Percentiles rank a stretch among this genome's conserved stretches.
These are phyloP conservation scores for Cygnus buccinator DNA, from an alignment of 2,113 vertebrate species.

Conservation along the genomic window DNA sequence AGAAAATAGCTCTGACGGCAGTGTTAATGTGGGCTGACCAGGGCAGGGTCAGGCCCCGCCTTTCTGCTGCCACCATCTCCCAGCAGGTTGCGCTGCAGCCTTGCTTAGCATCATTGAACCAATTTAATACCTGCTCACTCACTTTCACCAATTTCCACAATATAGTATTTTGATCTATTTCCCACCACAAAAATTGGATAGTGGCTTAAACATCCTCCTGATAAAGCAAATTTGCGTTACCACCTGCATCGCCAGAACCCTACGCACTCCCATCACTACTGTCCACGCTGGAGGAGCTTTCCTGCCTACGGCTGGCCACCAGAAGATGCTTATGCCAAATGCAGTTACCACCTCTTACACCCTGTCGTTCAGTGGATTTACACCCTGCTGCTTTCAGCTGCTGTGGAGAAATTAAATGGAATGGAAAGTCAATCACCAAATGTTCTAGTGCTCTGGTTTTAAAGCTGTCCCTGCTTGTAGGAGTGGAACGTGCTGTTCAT, in stretches of 20 bases:
- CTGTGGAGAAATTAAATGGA: neutral
- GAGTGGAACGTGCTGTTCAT: neutral
- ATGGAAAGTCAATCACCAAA: neutral
- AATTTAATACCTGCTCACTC: fast-evolving
- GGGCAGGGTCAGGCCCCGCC: neutral
- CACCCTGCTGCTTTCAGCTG: neutral
- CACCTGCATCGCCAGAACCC: neutral
- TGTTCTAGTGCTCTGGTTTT: neutral
- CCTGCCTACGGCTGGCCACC: neutral
- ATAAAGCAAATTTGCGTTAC: neutral
- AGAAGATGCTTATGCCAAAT: neutral
- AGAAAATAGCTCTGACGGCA: neutral
- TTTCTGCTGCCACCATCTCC: neutral
- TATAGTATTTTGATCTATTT: neutral
- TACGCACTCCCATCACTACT: fast-evolving
- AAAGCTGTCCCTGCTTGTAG: neutral
- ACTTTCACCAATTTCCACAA: neutral
- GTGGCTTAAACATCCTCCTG: neutral
- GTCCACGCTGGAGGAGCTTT: neutral
- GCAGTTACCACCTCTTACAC: neutral
- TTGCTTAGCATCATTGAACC: neutral
- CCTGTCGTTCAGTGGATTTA: neutral
- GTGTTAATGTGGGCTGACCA: neutral
- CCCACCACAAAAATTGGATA: neutral
- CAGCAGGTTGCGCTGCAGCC: neutral